Percentiles rank a stretch among this genome's conserved stretches.
Evolutionary conservation across 2,113 vertebrate genomes (phyloP).

Genomic region (Nesospiza acunhae): DNA sequence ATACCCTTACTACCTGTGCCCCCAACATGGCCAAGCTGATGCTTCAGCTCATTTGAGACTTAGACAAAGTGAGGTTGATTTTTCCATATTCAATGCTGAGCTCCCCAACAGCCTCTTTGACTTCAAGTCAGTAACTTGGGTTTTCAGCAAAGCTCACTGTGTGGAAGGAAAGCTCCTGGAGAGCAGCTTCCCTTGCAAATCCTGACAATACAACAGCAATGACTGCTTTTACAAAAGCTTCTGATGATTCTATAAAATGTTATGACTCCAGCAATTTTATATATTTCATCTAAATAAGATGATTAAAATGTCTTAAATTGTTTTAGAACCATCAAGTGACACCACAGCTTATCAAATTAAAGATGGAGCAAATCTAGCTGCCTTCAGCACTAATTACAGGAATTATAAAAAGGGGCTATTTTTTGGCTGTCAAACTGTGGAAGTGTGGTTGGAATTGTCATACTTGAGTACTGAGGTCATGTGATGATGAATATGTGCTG

Average conservation of each 20-base stretch:
- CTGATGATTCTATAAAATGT: not conserved
- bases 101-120: not conserved
- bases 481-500: not conserved
- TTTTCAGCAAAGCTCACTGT: not conserved
- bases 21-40: not conserved
- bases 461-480: slow-evolving; percentile 1
- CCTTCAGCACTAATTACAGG: not conserved
- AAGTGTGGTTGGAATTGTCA: slow-evolving; percentile 7
- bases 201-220: not conserved
- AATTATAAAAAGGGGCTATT: not conserved
- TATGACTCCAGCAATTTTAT: not conserved
- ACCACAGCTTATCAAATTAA: not conserved
- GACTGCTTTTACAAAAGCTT: not conserved
- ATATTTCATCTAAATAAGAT: not conserved
- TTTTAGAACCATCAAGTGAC: not conserved
- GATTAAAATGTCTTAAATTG: not conserved
- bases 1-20: not conserved
- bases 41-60: not conserved
- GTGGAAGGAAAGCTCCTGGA: not conserved
- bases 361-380: not conserved
- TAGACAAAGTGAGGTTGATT: not conserved
- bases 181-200: not conserved
- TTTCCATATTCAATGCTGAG: not conserved
- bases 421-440: not conserved
- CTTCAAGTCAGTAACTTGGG: not conserved